Conservation (phyloP, 2,113 vertebrate species). For the Gnathonemus longibarbis region DNA sequence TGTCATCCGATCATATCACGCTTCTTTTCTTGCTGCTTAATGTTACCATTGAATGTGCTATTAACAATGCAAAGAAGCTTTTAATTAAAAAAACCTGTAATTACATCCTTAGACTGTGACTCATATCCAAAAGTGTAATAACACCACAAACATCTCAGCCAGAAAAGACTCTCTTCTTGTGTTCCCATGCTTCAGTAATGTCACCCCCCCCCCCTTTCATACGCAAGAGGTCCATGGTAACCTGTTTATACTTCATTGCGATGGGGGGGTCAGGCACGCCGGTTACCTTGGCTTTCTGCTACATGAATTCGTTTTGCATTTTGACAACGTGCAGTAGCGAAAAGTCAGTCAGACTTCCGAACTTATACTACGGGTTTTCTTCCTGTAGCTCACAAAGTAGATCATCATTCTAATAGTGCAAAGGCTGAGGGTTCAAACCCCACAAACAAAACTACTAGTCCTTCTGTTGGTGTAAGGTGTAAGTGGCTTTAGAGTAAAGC, state of each 20-base stretch:
- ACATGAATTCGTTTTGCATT: background rate
- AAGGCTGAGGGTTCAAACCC: background rate
- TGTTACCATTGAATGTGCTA: background rate
- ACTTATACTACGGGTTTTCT: background rate
- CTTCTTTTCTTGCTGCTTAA: background rate
- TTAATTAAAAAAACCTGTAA: background rate
- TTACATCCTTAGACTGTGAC: background rate
- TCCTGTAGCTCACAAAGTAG: background rate
- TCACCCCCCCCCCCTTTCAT: background rate
- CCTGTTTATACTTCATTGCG: background rate
- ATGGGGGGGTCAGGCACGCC: background rate
- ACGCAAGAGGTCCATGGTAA: background rate
- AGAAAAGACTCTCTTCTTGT: background rate
- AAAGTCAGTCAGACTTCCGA: background rate
- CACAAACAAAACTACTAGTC: background rate
- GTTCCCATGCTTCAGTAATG: background rate
- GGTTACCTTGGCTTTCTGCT: background rate
- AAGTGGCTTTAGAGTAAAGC: background rate
- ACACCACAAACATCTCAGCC: background rate
- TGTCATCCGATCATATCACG: background rate
- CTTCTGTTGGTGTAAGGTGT: background rate
- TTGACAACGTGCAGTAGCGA: background rate
- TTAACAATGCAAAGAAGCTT: background rate
- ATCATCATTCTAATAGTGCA: background rate
- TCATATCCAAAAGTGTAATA: background rate